Percentiles rank a stretch among this genome's conserved stretches.
Conservation (phyloP, 2,888 invertebrate genomes). For the Priocnemis perturbator region DNA sequence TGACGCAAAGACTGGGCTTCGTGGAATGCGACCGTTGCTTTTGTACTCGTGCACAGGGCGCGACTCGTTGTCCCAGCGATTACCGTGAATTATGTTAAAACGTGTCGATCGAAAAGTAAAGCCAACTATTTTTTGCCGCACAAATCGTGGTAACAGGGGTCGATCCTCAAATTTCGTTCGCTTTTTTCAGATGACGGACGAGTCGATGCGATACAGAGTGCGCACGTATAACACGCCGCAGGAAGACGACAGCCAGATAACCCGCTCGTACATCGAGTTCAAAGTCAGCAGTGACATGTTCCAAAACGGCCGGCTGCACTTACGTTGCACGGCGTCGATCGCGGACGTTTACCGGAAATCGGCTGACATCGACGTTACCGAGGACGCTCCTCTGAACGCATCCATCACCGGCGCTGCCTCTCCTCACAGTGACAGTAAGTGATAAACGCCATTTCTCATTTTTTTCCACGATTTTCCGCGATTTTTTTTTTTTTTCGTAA, state of each 20-base stretch:
- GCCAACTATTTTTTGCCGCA: too few species aligned
- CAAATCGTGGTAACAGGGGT: too few species aligned
- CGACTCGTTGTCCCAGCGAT: too few species aligned
- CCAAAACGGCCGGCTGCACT: constrained; percentile 59
- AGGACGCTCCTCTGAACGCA: constrained; percentile 69
- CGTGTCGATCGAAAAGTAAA: too few species aligned
- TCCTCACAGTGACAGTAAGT: constrained; percentile 69
- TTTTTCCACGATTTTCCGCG: too few species aligned
- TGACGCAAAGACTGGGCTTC: too few species aligned
- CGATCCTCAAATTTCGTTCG: too few species aligned
- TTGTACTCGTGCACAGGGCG: too few species aligned
- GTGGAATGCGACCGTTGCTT: too few species aligned
- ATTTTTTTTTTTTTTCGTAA: too few species aligned
- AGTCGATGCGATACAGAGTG: constrained; percentile 52
- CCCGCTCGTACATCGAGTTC: constrained; percentile 63
- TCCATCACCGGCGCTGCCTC: constrained; percentile 72
- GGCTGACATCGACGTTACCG: constrained; percentile 63
- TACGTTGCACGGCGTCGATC: constrained; percentile 68
- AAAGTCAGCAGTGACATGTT: constrained; percentile 66
- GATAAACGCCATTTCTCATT: background rate
- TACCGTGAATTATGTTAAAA: too few species aligned
- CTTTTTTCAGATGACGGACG: constrained; percentile 60
- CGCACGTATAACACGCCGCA: constrained; percentile 38
- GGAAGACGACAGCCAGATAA: constrained; percentile 53
- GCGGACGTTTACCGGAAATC: constrained; percentile 65